Percentiles rank a stretch among this genome's conserved stretches.
phyloP scores from a whole-genome alignment of 2,888 invertebrate genomes.

The Syrista parreyssii region DNA sequence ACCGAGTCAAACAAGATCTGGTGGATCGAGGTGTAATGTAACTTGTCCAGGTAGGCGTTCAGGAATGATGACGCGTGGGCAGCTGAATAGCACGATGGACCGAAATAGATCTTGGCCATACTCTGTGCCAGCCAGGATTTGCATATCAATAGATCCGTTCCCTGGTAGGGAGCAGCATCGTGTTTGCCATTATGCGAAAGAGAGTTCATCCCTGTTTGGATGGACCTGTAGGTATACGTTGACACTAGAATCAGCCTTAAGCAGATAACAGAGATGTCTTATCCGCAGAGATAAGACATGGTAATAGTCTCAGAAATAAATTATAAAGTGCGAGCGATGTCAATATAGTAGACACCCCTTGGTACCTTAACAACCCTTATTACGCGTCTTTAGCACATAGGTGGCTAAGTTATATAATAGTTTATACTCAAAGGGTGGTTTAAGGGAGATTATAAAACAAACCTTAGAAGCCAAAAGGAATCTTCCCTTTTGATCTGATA shows the following conservation, averaged over 20 bases:
- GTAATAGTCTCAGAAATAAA: neutral
- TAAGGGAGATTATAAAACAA: neutral
- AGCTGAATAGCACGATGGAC: neutral
- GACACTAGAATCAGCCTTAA: neutral
- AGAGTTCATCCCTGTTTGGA: neutral
- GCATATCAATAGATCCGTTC: neutral
- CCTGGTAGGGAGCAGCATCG: neutral
- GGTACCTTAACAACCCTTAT: neutral
- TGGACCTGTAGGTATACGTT: neutral
- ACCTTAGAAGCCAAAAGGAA: neutral
- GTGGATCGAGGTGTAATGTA: neutral
- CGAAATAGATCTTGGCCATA: neutral
- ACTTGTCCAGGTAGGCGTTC: neutral
- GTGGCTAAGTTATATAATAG: neutral
- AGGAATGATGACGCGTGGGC: neutral
- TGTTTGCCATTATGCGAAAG: neutral
- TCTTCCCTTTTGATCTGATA: neutral
- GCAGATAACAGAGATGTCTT: neutral
- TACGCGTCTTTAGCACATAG: neutral
- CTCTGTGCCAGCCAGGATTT: neutral
- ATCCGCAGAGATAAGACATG: neutral
- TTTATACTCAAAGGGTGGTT: neutral
- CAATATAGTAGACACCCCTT: neutral
- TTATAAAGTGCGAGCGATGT: neutral
- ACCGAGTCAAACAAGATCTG: slow-evolving; percentile 23